phyloP scores from a whole-genome alignment of 2,113 vertebrate species.

The Pseudonaja textilis region DNA sequence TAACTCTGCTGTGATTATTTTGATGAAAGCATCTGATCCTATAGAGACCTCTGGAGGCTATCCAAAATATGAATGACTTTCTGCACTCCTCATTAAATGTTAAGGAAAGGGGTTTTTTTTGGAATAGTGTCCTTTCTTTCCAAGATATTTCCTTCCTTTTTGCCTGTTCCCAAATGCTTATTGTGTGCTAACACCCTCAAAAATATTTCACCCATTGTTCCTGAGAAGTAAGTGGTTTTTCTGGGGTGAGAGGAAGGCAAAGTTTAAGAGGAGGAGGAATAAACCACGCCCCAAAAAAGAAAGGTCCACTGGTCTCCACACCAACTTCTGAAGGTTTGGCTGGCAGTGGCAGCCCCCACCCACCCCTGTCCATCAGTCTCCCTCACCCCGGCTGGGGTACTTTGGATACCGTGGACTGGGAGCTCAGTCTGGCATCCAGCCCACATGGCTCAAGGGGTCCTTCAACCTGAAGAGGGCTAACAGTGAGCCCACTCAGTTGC shows the following conservation, averaged over 20 bases:
- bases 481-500: neutral
- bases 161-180: neutral
- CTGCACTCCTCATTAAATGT: neutral
- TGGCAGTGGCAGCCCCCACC: too few relatives aligned
- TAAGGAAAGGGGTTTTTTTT: neutral
- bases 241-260: neutral
- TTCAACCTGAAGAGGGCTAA: neutral
- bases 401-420: neutral
- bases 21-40: neutral
- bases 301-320: neutral
- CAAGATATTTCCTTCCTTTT: neutral
- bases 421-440: neutral
- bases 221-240: neutral
- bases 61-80: neutral
- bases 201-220: neutral
- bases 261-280: neutral
- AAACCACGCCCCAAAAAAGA: neutral
- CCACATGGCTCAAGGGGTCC: neutral
- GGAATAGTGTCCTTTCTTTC: neutral
- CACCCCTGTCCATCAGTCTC: too few relatives aligned
- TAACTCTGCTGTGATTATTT: neutral
- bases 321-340: neutral
- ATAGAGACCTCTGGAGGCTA: neutral
- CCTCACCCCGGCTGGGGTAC: neutral
- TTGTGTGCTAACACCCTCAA: neutral